Evolutionary conservation across 2,888 invertebrate genomes (phyloP).

Genomic region (Hypomecis punctinalis): DNA sequence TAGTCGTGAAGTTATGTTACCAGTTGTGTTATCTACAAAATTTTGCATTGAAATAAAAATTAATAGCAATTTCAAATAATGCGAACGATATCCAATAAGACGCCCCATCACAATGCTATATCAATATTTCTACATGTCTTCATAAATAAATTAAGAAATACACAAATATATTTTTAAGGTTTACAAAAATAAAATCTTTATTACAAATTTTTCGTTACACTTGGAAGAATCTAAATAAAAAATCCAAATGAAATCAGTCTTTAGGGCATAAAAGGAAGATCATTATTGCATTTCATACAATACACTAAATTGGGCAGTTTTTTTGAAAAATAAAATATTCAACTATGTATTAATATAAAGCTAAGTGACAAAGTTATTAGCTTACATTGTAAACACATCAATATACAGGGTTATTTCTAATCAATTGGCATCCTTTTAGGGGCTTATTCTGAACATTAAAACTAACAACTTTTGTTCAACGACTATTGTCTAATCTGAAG

Average conservation of each 20-base stretch:
- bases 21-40: no score
- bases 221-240: conserved; percentile 34
- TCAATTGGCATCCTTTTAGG: no score
- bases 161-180: conserved; percentile 2
- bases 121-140: background rate
- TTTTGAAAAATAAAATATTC: conserved; percentile 3
- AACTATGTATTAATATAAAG: background rate
- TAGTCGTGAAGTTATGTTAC: no score
- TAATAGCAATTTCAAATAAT: no score
- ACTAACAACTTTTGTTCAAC: background rate
- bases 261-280: conserved; percentile 53
- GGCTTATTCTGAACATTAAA: no score
- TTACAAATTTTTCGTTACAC: conserved; percentile 13
- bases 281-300: conserved; percentile 32
- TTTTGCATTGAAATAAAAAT: no score
- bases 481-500: background rate
- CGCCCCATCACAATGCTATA: background rate
- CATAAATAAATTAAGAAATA: conserved; percentile 17
- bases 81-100: no score
- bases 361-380: background rate
- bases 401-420: no score
- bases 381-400: background rate
- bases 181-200: conserved; percentile 17
- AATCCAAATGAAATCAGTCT: conserved; percentile 55
- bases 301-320: conserved; percentile 30